phyloP scores from a whole-genome alignment of 2,113 vertebrate species.

The Trochalopteron elliotii region DNA sequence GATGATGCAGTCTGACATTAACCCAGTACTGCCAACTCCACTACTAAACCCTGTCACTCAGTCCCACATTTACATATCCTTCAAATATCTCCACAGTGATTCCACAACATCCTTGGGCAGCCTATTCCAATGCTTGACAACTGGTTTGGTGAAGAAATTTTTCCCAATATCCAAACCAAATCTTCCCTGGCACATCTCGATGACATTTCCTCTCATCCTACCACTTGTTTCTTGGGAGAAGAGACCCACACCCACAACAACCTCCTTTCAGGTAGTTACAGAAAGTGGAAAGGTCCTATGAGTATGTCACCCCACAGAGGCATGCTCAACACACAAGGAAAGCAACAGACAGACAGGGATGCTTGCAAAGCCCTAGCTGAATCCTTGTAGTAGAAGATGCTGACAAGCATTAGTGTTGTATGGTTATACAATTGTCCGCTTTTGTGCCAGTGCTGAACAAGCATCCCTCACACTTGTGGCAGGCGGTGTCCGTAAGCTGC shows the following conservation, averaged over 20 bases:
- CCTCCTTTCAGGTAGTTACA: neutral
- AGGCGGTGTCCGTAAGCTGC: rapidly evolving
- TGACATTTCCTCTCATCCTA: neutral
- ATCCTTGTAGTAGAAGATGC: neutral
- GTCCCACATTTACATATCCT: neutral
- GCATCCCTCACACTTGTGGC: neutral
- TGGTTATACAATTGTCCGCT: neutral
- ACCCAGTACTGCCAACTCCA: neutral
- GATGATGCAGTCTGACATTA: neutral
- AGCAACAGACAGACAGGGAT: neutral
- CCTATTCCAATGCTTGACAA: neutral
- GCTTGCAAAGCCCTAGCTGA: neutral
- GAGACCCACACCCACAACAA: neutral
- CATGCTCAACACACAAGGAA: neutral
- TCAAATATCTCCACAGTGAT: neutral
- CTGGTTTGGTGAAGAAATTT: neutral
- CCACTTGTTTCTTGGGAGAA: neutral
- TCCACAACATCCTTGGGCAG: neutral
- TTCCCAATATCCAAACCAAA: neutral
- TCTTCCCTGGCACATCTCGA: neutral
- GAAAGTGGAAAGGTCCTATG: rapidly evolving
- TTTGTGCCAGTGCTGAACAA: neutral
- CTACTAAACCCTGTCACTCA: neutral
- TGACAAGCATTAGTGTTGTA: neutral
- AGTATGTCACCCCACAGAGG: neutral